Conservation (phyloP, 2,888 invertebrate genomes). For the Diarsia dahlii region DNA sequence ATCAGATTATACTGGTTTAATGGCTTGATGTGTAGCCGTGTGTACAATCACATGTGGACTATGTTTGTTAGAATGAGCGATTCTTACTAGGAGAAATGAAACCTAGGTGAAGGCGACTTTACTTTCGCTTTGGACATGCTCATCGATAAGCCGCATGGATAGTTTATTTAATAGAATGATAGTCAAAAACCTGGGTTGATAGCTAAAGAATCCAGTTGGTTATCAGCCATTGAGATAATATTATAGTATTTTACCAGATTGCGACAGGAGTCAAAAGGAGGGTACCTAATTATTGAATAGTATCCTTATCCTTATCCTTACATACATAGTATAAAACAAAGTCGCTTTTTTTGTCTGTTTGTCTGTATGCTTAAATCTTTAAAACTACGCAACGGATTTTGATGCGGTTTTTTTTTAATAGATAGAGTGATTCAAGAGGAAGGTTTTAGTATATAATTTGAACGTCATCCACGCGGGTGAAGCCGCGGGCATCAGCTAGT, state of each 20-base stretch:
- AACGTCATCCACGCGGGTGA: too few species aligned
- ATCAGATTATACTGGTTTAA: too few species aligned
- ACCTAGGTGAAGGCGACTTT: not conserved
- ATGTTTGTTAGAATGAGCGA: not conserved
- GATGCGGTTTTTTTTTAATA: too few species aligned
- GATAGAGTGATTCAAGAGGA: too few species aligned
- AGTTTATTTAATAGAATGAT: not conserved
- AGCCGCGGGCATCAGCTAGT: too few species aligned
- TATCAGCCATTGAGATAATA: not conserved
- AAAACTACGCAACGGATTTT: too few species aligned
- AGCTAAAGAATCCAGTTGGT: not conserved
- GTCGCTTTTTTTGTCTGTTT: too few species aligned
- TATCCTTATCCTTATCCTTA: too few species aligned
- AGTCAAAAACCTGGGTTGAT: not conserved
- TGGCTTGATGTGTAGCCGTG: too few species aligned
- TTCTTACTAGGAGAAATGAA: not conserved
- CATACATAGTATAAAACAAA: too few species aligned
- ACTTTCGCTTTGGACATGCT: not conserved
- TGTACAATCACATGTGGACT: not conserved
- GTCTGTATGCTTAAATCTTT: too few species aligned
- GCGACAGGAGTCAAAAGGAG: not conserved
- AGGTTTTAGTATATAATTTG: too few species aligned
- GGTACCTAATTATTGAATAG: not conserved
- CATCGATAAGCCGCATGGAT: not conserved
- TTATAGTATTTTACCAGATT: not conserved